These are phyloP conservation scores for Antechinus flavipes DNA, from an alignment of 2,113 vertebrate species.

Conservation along the genomic window DNA sequence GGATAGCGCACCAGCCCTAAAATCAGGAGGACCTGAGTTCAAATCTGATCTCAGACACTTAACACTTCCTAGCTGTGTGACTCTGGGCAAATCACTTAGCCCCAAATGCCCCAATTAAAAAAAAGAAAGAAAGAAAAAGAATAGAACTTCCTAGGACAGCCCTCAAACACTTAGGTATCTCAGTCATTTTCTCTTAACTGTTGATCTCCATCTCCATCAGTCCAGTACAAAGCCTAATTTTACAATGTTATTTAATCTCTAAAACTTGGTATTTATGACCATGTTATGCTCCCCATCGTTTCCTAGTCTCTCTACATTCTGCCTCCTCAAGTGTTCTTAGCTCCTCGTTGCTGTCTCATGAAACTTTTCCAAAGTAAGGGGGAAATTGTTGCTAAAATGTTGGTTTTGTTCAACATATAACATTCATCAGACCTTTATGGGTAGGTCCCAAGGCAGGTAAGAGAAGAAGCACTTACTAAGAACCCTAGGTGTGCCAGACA, in stretches of 20 bases:
- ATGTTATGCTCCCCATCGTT: background rate
- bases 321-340: background rate
- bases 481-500: too few species aligned
- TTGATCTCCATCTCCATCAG: background rate
- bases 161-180: background rate
- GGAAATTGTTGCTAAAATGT: background rate
- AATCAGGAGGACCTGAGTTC: too few species aligned
- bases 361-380: background rate
- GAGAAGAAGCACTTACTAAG: background rate
- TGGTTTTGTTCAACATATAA: background rate
- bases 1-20: too few species aligned
- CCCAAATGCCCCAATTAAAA: too few species aligned
- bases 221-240: conserved; percentile 11
- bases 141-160: background rate
- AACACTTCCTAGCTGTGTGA: too few species aligned
- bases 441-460: background rate
- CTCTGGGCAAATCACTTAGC: too few species aligned
- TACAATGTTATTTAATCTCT: conserved; percentile 6
- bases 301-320: background rate
- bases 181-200: background rate
- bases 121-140: too few species aligned
- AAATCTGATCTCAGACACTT: too few species aligned
- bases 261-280: background rate
- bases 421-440: background rate
- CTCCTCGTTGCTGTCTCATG: background rate